Conservation (phyloP, 2,888 invertebrate species). For the Phengaris arion region DNA sequence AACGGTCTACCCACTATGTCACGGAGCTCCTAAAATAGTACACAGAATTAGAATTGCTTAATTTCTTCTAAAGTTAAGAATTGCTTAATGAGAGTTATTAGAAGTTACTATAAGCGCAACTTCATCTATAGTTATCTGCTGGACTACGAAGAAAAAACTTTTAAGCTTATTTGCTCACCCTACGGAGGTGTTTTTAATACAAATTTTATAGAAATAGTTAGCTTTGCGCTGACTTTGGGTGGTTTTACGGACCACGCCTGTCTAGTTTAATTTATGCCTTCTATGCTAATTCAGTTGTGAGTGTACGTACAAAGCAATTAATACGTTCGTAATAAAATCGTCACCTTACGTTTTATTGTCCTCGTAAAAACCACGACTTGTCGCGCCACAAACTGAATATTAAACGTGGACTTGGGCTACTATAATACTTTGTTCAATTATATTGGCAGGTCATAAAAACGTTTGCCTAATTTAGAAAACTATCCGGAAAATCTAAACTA, state of each 20-base stretch:
- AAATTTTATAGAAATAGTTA: background rate
- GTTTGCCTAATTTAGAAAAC: background rate
- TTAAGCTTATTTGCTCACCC: background rate
- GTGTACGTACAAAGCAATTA: constrained; percentile 38
- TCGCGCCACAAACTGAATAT: constrained; percentile 30
- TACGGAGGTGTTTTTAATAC: background rate
- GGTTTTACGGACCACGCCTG: background rate
- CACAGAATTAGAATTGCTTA: no score
- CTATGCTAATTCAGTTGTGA: constrained; percentile 13
- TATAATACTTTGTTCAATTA: background rate
- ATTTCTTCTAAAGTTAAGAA: no score
- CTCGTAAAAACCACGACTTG: constrained; percentile 51
- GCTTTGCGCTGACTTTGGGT: background rate
- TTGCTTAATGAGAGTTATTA: no score
- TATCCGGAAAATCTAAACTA: background rate
- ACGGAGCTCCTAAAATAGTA: no score
- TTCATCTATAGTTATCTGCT: no score
- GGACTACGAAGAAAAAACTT: no score
- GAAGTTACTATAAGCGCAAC: no score
- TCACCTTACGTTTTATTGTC: constrained; percentile 53
- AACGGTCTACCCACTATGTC: no score
- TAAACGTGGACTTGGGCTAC: constrained; percentile 7
- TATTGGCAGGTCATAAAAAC: constrained; percentile 3
- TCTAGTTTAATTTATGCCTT: background rate
- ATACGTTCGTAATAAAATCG: constrained; percentile 46